Percentiles rank a stretch among this genome's conserved stretches.
phyloP scores from a whole-genome alignment of 2,113 vertebrate genomes.

The Pycnonotus jocosus region DNA sequence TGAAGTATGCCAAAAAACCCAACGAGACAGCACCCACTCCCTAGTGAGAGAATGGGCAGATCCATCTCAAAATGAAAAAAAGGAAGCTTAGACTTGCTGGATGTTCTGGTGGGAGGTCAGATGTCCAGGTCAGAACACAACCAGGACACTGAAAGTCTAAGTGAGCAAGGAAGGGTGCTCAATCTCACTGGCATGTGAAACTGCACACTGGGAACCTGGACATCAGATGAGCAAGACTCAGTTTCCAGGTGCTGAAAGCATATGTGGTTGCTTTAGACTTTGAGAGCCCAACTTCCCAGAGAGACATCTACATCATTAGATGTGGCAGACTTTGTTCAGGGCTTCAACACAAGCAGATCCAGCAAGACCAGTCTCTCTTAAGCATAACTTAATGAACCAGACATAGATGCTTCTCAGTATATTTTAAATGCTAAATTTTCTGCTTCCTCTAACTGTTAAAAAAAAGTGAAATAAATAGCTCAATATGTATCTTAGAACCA shows the following conservation, averaged over 20 bases:
- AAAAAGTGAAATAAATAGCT: background rate
- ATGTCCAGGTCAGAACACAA: background rate
- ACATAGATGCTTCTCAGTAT: background rate
- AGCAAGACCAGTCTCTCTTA: background rate
- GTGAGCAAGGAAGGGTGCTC: background rate
- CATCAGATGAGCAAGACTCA: background rate
- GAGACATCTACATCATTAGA: background rate
- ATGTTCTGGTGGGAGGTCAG: background rate
- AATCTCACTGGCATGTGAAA: background rate
- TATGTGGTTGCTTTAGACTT: background rate
- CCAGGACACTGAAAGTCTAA: background rate
- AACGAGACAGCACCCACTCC: background rate
- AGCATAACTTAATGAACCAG: background rate
- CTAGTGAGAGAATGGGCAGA: background rate
- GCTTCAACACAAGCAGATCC: background rate
- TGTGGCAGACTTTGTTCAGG: background rate
- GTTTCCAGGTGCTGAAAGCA: background rate
- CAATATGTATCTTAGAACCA: background rate
- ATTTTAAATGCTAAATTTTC: background rate
- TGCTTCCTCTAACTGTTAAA: background rate
- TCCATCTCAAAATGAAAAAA: background rate
- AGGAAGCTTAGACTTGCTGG: background rate
- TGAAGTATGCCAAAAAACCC: background rate
- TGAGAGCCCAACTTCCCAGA: background rate
- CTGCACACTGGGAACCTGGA: background rate